These are phyloP conservation scores for Phrynosoma platyrhinos DNA, from an alignment of 2,113 vertebrate species.

Conservation along the genomic window DNA sequence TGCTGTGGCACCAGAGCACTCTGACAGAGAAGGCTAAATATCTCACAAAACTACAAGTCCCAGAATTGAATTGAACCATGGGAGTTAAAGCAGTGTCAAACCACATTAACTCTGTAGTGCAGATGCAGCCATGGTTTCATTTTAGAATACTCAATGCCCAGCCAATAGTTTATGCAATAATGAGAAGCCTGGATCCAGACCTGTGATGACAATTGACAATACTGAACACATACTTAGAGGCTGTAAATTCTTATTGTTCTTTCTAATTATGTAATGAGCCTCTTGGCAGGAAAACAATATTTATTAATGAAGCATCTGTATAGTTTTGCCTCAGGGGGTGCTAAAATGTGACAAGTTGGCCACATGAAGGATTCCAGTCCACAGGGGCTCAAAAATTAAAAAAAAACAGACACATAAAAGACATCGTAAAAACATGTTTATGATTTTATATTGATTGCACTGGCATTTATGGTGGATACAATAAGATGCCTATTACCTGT, in stretches of 20 bases:
- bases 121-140: not conserved
- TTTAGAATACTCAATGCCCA: not conserved
- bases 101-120: too few species aligned
- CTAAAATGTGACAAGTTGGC: constrained; percentile 33
- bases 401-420: constrained; percentile 29
- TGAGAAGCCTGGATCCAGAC: not conserved
- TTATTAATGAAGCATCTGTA: constrained; percentile 73
- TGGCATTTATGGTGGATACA: not conserved
- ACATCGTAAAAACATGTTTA: constrained; percentile 43
- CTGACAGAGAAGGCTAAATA: too few species aligned
- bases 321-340: constrained; percentile 34
- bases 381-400: constrained; percentile 42
- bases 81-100: too few species aligned
- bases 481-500: not conserved
- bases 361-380: constrained; percentile 43
- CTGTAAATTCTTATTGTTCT: constrained; percentile 50
- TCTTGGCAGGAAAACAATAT: constrained; percentile 59
- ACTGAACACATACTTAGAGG: constrained; percentile 21
- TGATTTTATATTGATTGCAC: constrained; percentile 42
- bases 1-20: too few species aligned
- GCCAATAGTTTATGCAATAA: not conserved
- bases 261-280: constrained; percentile 65
- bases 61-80: too few species aligned
- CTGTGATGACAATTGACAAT: constrained; percentile 28
- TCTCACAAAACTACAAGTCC: too few species aligned